These are phyloP conservation scores for Leucania comma DNA, from an alignment of 2,888 invertebrate species.

Conservation along the genomic window DNA sequence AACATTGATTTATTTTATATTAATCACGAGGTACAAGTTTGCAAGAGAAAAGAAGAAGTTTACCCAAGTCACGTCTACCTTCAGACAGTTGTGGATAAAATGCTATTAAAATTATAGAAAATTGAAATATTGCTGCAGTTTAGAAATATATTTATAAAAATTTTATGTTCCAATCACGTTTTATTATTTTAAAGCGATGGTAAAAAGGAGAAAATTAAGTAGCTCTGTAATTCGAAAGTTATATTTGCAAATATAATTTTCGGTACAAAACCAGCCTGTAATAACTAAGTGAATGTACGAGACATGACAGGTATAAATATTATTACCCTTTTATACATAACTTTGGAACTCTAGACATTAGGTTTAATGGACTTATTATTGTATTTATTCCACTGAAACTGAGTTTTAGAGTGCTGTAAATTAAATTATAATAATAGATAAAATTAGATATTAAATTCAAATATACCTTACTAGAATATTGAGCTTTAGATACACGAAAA, in stretches of 20 bases:
- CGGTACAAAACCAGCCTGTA: background rate
- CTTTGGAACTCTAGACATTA: background rate
- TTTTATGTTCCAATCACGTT: conserved; percentile 1
- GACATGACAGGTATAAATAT: background rate
- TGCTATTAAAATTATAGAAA: background rate
- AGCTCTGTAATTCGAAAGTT: background rate
- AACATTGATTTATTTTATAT: no score
- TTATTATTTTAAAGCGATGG: background rate
- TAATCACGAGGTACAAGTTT: no score
- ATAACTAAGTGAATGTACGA: background rate
- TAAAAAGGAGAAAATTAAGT: background rate
- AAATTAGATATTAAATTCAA: background rate
- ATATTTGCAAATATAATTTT: no score
- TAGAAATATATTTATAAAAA: background rate
- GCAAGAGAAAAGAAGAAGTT: no score
- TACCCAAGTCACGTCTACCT: no score
- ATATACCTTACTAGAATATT: background rate
- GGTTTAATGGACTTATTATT: background rate
- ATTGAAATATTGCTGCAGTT: background rate
- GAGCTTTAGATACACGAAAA: background rate
- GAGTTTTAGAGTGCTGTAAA: background rate
- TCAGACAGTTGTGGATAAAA: background rate
- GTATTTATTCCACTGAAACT: background rate
- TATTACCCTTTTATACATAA: background rate
- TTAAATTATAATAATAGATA: no score